Conservation (phyloP, 2,888 invertebrate genomes). For the Lucinisca nassula region DNA sequence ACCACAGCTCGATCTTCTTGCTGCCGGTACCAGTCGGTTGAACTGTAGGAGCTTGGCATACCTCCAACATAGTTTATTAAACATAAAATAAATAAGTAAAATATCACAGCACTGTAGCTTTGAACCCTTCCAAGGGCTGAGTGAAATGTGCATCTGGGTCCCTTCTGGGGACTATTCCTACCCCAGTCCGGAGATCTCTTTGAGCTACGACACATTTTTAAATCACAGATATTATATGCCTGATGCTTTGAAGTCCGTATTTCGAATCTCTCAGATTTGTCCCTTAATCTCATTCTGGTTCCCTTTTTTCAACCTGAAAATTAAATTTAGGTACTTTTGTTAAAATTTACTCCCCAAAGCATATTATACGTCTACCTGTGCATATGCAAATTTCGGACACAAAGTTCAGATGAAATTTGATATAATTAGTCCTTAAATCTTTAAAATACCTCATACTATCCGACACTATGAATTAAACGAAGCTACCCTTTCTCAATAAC, state of each 20-base stretch:
- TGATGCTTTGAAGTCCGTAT: neutral
- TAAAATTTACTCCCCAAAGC: neutral
- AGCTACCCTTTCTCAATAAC: too few species aligned
- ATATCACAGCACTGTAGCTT: slow-evolving; percentile 40
- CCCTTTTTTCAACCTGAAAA: neutral
- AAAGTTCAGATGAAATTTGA: too few species aligned
- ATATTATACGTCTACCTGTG: too few species aligned
- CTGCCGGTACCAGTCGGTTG: slow-evolving; percentile 36
- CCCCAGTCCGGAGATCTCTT: neutral
- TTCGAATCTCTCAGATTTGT: neutral
- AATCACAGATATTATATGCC: slow-evolving; percentile 10
- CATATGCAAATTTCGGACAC: too few species aligned
- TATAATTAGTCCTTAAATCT: too few species aligned
- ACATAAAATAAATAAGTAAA: slow-evolving; percentile 32
- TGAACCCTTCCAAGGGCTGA: slow-evolving; percentile 9
- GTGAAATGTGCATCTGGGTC: neutral
- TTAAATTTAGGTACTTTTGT: neutral
- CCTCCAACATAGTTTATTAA: slow-evolving; percentile 27
- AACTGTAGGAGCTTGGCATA: slow-evolving; percentile 40
- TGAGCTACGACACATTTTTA: slow-evolving; percentile 2
- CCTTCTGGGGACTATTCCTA: neutral
- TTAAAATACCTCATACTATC: too few species aligned
- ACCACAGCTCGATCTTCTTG: slow-evolving; percentile 45
- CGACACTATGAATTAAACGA: too few species aligned
- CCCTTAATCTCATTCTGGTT: neutral